Evolutionary conservation across 2,113 vertebrate genomes (phyloP).

Genomic region (Mustelus asterias): DNA sequence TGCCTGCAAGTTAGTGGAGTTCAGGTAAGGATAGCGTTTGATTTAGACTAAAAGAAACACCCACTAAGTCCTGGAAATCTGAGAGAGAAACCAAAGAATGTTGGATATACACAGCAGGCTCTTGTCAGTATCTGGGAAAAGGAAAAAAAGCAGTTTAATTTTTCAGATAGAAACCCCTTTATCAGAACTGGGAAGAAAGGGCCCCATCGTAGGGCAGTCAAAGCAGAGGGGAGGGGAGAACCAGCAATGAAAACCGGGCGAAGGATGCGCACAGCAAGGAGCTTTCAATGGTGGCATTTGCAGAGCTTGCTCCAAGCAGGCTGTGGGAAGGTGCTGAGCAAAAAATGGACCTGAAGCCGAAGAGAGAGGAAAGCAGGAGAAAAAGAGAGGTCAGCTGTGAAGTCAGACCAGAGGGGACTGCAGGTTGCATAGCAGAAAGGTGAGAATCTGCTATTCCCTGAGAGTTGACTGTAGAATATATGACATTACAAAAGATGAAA

Average conservation of each 20-base stretch:
- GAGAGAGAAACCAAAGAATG: neutral
- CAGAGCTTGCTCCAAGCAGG: neutral
- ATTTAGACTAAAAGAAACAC: neutral
- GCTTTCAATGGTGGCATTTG: neutral
- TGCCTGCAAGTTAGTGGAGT: neutral
- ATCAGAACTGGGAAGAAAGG: neutral
- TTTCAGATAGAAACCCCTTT: conserved; percentile 14
- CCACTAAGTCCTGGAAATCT: neutral
- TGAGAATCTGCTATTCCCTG: neutral
- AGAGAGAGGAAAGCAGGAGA: neutral
- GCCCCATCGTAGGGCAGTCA: neutral
- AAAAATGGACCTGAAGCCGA: neutral
- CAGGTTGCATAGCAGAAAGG: neutral
- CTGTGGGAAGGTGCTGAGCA: neutral
- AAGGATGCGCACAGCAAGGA: neutral
- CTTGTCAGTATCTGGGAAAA: conserved; percentile 9
- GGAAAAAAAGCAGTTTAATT: neutral
- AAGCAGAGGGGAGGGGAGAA: neutral
- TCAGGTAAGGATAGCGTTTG: conserved; percentile 21
- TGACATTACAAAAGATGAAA: neutral
- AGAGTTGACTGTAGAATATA: neutral
- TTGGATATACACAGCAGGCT: neutral
- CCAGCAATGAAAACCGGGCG: too few species aligned
- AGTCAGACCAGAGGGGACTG: neutral
- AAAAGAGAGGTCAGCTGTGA: neutral